These are phyloP conservation scores for Gastrophryne carolinensis DNA, from an alignment of 2,797 vertebrate genomes.

Conservation along the genomic window DNA sequence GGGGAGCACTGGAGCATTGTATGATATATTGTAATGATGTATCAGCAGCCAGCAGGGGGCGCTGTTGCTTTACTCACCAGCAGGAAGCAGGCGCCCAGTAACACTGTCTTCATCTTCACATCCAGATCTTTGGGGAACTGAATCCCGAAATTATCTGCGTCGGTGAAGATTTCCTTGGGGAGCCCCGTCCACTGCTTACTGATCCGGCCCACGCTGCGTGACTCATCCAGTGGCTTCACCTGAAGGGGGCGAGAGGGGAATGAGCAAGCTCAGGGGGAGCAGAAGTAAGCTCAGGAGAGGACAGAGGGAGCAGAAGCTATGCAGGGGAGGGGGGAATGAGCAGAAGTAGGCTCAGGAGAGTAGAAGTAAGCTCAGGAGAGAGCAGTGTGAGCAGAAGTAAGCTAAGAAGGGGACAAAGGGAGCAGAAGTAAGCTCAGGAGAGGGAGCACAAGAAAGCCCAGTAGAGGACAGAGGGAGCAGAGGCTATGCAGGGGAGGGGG, in stretches of 20 bases:
- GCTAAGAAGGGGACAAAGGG: not conserved
- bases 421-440: not conserved
- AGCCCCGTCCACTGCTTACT: slow-evolving; percentile 89
- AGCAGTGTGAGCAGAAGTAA: no score
- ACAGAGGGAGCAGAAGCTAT: not conserved
- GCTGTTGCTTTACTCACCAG: no score
- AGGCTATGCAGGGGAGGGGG: not conserved
- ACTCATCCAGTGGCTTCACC: slow-evolving; percentile 75
- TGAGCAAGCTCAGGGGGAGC: no score
- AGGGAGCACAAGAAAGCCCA: not conserved
- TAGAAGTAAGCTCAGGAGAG: not conserved
- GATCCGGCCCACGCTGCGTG: slow-evolving; percentile 77
- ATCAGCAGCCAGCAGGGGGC: no score
- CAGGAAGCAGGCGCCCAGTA: slow-evolving; percentile 88
- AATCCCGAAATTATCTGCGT: slow-evolving; percentile 87
- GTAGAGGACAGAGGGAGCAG: not conserved
- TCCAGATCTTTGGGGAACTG: slow-evolving; percentile 89
- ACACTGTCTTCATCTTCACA: slow-evolving; percentile 85
- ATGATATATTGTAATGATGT: no score
- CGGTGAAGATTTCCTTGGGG: slow-evolving; percentile 82
- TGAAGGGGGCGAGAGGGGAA: slow-evolving; percentile 51
- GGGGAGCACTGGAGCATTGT: no score
- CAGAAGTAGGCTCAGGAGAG: not conserved
- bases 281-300: not conserved
- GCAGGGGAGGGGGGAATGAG: not conserved